Base-by-base conservation (phyloP, 1,140 invertebrate species). In the Brachionus rubens region DNA sequence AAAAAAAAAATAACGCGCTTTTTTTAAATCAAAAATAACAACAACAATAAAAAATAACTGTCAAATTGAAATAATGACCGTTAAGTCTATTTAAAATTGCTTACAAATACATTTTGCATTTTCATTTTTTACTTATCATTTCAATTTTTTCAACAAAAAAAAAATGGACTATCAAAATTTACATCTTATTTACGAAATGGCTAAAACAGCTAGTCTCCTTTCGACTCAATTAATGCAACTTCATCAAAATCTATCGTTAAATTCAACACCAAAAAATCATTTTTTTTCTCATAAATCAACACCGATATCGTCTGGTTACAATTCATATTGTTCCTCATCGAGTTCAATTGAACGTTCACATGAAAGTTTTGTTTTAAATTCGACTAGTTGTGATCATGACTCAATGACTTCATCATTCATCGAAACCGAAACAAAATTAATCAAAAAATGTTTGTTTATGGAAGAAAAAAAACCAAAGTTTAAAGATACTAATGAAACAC, bases 201-300 rank as follows among this genome's bases (percentile, higher is more conserved):
- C 54, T 30, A 59, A 59, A 59, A 59, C 54, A 59, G 54, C 54
- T 16, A 59, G n/a, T 36, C 54, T 59, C 16, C 16, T 59, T 6
- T 10, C 54, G 1, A 59, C 28, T 59, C 54, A 59, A 21, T 9
- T 59, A 16, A 59, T 59, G 54, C 54, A 59, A 9, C 54, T 59
- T 33, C 54, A 59, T 16, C 33, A 59, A 36, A 59, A 40, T 41
- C 10, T 59, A 19, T 33, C 54, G 0, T 16, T 59, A 2, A 59
- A 59, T 16, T 59, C 54, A 16, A 59, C 54, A 16, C 54, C 54
- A 19, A 59, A 59, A 10, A 2, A 59, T 16, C 33, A 59, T 16
- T 12, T 59, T 36, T 16, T 59, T 2, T 16, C 36, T 16, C 54
- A 59, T 33, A 59, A 16, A 36, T 9, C 36, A 40, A 59, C 54